These are phyloP conservation scores for Germaria angustata DNA, from an alignment of 2,888 invertebrate species.

Conservation along the genomic window DNA sequence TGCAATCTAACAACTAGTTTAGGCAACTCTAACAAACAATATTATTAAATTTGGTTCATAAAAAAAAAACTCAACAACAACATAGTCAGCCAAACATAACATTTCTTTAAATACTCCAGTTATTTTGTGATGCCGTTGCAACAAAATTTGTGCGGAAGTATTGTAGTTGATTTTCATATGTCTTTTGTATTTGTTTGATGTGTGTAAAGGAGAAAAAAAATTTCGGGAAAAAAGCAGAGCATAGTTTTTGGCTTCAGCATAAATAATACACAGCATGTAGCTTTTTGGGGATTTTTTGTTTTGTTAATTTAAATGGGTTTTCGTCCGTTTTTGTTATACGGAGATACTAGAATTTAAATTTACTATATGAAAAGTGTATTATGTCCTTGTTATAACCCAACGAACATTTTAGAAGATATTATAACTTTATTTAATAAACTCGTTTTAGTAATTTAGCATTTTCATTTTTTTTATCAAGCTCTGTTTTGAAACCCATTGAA, in stretches of 20 bases:
- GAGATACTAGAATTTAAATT: background rate
- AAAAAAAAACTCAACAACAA: slow-evolving; percentile 49
- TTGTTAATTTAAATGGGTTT: background rate
- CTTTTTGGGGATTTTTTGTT: background rate
- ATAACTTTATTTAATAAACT: no score
- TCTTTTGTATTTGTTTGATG: slow-evolving; percentile 55
- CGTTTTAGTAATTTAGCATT: no score
- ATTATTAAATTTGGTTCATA: slow-evolving; percentile 47
- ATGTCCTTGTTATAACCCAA: background rate
- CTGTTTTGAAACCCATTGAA: no score
- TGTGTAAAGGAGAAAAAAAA: slow-evolving; percentile 19
- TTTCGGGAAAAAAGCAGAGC: slow-evolving; percentile 8
- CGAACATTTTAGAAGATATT: background rate
- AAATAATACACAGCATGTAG: slow-evolving; percentile 20
- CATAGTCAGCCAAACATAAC: slow-evolving; percentile 42
- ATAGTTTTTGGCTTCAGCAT: slow-evolving; percentile 51
- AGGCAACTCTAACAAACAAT: slow-evolving; percentile 18
- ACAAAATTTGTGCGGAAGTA: background rate
- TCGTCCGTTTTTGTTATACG: background rate
- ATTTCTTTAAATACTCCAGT: slow-evolving; percentile 34
- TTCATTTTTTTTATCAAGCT: no score
- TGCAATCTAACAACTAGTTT: slow-evolving; percentile 23
- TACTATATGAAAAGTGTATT: background rate
- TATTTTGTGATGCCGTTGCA: slow-evolving; percentile 11
- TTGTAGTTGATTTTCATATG: slow-evolving; percentile 4